Evolutionary conservation across 2,888 invertebrate species (phyloP).

Genomic region (Erebia aethiops): DNA sequence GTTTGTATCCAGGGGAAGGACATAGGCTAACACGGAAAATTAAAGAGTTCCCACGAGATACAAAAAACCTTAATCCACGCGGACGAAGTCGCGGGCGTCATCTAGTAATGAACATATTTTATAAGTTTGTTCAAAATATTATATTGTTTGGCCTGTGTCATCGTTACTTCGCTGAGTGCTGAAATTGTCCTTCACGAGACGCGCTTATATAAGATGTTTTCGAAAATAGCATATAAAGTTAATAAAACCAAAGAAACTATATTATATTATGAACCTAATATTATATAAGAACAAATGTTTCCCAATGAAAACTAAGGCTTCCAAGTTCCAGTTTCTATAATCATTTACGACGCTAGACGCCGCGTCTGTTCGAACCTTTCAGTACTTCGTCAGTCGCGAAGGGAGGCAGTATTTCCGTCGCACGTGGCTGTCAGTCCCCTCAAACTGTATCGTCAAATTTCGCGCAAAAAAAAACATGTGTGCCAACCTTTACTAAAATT

Average conservation of each 20-base stretch:
- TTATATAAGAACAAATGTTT: constrained; percentile 18
- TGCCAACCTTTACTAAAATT: constrained; percentile 20
- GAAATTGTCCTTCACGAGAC: no score
- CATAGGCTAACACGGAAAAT: no score
- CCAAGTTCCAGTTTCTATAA: constrained; percentile 15
- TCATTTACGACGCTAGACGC: constrained; percentile 37
- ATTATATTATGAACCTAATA: background rate
- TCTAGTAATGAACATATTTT: no score
- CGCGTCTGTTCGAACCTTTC: constrained; percentile 50
- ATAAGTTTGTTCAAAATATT: no score
- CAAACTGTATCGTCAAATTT: constrained; percentile 11
- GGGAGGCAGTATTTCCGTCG: constrained; percentile 54
- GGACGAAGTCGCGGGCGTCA: no score
- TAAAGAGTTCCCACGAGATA: no score
- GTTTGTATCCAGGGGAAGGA: no score
- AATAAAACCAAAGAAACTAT: background rate
- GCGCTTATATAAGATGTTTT: no score
- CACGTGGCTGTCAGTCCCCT: constrained; percentile 18
- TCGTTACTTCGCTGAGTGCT: no score
- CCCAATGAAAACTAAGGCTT: constrained; percentile 23
- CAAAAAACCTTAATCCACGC: no score
- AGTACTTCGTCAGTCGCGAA: constrained; percentile 63
- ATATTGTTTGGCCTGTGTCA: no score
- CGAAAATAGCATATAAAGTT: background rate
- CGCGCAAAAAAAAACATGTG: constrained; percentile 24